These are phyloP conservation scores for Muscina levida DNA, from an alignment of 2,888 invertebrate species.

Conservation along the genomic window DNA sequence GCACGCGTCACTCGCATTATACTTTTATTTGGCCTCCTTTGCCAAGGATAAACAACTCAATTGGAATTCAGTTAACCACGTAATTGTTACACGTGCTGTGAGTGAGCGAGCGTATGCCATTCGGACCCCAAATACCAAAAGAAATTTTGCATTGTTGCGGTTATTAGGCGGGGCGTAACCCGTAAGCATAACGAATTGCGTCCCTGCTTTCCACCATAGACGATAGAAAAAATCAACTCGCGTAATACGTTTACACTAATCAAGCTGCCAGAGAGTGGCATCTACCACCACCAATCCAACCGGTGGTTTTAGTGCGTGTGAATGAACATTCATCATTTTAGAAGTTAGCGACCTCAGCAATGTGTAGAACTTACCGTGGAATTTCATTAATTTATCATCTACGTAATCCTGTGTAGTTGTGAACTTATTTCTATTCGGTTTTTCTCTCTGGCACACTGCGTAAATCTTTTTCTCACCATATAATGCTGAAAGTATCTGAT, in stretches of 20 bases:
- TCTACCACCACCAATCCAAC: slow-evolving; percentile 11
- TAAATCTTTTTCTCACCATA: slow-evolving; percentile 56
- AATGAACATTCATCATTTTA: slow-evolving; percentile 51
- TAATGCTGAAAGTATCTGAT: slow-evolving; percentile 1
- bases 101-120: slow-evolving; percentile 66
- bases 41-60: slow-evolving; percentile 77
- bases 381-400: slow-evolving; percentile 48
- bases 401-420: not conserved
- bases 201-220: slow-evolving; percentile 25
- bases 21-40: slow-evolving; percentile 36
- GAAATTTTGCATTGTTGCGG: slow-evolving; percentile 38
- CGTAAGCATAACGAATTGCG: slow-evolving; percentile 53
- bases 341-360: not conserved
- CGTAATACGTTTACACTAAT: slow-evolving; percentile 60
- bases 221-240: slow-evolving; percentile 54
- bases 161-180: slow-evolving; percentile 40
- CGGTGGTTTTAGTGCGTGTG: slow-evolving; percentile 17
- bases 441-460: slow-evolving; percentile 27
- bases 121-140: slow-evolving; percentile 49
- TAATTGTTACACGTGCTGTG: slow-evolving; percentile 78
- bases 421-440: slow-evolving; percentile 36
- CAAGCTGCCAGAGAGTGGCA: not conserved
- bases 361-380: slow-evolving; percentile 11
- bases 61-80: slow-evolving; percentile 80
- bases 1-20: slow-evolving; percentile 50